phyloP scores from a whole-genome alignment of 2,113 vertebrate genomes.

The Octodon degus region DNA sequence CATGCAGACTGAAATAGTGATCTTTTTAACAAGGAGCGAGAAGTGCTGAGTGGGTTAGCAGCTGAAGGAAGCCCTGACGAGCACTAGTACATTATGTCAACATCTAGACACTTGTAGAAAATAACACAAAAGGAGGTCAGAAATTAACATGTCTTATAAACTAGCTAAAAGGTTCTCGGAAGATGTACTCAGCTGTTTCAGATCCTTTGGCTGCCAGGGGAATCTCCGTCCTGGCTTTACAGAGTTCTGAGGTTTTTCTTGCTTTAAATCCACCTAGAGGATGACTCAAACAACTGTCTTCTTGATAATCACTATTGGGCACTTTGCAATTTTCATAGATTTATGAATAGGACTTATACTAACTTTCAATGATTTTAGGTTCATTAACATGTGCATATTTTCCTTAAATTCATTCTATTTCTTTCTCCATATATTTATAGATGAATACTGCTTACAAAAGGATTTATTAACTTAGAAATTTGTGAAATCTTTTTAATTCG shows the following conservation, averaged over 20 bases:
- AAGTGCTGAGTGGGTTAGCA: background rate
- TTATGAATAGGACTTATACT: background rate
- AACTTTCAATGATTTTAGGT: background rate
- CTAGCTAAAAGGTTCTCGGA: background rate
- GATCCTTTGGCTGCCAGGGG: background rate
- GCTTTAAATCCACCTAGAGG: background rate
- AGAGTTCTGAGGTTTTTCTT: background rate
- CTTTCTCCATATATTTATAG: background rate
- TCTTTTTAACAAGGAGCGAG: background rate
- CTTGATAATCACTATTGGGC: background rate
- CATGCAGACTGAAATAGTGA: background rate
- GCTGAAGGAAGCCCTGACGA: background rate
- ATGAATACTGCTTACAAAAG: background rate
- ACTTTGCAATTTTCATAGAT: background rate
- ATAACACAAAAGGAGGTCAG: background rate
- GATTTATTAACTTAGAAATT: background rate
- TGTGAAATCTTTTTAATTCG: background rate
- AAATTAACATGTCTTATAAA: background rate
- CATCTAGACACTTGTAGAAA: background rate
- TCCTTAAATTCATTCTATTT: background rate
- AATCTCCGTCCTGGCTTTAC: accelerated
- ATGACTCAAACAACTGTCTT: background rate
- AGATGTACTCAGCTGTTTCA: background rate
- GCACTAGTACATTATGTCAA: background rate
- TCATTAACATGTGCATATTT: background rate